These are phyloP conservation scores for Nipponia nippon DNA, from an alignment of 2,113 vertebrate species.

Conservation along the genomic window DNA sequence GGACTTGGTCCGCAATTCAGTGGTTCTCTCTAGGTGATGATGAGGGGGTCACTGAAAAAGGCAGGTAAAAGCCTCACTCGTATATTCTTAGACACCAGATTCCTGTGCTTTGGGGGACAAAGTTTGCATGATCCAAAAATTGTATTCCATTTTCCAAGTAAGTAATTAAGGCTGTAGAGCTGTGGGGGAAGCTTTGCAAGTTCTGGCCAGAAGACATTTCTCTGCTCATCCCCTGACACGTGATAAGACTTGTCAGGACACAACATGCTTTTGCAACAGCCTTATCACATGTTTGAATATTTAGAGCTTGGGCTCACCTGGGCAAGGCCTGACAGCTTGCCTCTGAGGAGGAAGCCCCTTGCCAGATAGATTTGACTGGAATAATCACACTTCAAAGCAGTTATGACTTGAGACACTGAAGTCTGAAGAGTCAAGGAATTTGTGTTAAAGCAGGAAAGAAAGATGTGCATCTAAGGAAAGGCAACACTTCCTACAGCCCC, in stretches of 20 bases:
- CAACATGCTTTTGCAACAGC: slow-evolving; percentile 28
- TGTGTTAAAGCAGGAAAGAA: neutral
- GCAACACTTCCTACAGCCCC: neutral
- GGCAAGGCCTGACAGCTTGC: neutral
- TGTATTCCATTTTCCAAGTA: neutral
- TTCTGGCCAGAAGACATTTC: slow-evolving; percentile 3
- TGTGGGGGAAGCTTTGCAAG: slow-evolving; percentile 8
- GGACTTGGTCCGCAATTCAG: neutral
- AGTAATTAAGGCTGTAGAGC: neutral
- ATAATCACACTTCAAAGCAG: slow-evolving; percentile 8
- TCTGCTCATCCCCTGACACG: slow-evolving; percentile 7
- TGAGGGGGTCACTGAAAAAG: neutral
- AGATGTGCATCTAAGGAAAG: neutral
- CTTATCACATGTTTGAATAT: slow-evolving; percentile 50
- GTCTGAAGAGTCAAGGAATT: neutral
- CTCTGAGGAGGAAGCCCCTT: neutral
- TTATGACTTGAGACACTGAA: neutral
- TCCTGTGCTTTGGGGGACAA: neutral
- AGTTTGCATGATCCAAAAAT: neutral
- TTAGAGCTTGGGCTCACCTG: slow-evolving; percentile 38
- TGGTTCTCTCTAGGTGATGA: neutral
- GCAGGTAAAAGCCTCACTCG: neutral
- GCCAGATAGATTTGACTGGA: neutral
- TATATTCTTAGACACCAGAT: neutral
- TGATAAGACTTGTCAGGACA: slow-evolving; percentile 58